These are phyloP conservation scores for Otus sunia DNA, from an alignment of 2,113 vertebrate species.

Conservation along the genomic window DNA sequence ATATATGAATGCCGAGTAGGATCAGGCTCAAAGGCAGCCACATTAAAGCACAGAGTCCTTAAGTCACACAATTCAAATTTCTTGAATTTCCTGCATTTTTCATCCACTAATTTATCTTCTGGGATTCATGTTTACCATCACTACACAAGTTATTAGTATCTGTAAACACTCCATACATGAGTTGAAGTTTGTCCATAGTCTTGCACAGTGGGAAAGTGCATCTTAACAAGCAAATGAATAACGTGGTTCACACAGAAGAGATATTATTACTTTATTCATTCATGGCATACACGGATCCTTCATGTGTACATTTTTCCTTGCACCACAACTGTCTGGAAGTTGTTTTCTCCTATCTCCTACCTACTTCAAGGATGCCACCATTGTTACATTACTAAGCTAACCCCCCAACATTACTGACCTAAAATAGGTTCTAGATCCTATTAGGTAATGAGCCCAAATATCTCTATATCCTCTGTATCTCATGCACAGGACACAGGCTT, in stretches of 20 bases:
- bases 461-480: background rate
- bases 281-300: background rate
- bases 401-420: background rate
- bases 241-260: background rate
- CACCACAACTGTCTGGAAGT: accelerated
- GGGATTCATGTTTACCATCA: background rate
- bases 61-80: background rate
- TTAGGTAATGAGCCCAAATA: background rate
- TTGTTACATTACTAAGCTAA: background rate
- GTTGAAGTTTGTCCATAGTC: background rate
- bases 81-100: background rate
- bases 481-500: background rate
- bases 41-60: background rate
- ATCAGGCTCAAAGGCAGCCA: background rate
- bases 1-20: background rate
- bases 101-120: background rate
- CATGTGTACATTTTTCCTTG: background rate
- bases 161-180: background rate
- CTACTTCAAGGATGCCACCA: background rate
- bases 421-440: background rate
- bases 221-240: background rate
- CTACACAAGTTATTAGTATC: background rate
- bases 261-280: background rate
- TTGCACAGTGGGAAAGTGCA: background rate
- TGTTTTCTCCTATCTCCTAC: background rate